Evolutionary conservation across 1,140 invertebrate species (phyloP).

Genomic region (Pogonomyrmex barbatus): DNA sequence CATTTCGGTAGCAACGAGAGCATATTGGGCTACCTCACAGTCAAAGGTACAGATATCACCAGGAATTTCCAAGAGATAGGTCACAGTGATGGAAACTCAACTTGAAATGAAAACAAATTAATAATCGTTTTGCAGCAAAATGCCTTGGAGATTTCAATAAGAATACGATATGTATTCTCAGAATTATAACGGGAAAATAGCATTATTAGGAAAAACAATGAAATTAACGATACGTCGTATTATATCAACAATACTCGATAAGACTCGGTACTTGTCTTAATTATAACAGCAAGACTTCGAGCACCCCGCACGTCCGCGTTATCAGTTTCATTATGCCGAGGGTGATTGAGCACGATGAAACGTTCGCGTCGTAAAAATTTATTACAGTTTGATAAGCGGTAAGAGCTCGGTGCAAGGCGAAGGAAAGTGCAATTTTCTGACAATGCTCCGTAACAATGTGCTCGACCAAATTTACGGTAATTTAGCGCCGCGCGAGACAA

Average conservation of each 20-base stretch:
- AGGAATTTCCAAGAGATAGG: too few relatives aligned
- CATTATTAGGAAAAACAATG: background rate
- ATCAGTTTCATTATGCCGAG: background rate
- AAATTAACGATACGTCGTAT: background rate
- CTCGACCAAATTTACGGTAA: conserved; percentile 29
- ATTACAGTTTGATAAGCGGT: conserved; percentile 2
- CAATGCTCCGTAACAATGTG: conserved; percentile 3
- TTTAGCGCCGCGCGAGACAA: conserved; percentile 13
- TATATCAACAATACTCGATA: background rate
- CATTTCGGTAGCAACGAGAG: conserved; percentile 81
- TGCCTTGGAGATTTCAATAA: background rate
- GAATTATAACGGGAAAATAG: background rate
- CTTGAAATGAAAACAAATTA: background rate
- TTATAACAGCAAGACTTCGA: background rate
- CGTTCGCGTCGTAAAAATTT: conserved; percentile 27
- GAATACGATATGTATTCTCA: background rate
- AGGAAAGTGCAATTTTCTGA: conserved; percentile 1
- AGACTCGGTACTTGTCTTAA: background rate
- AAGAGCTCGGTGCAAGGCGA: background rate
- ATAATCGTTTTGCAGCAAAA: background rate
- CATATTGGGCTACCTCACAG: conserved; percentile 78
- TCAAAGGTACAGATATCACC: conserved; percentile 74
- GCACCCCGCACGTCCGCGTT: background rate
- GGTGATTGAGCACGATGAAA: background rate
- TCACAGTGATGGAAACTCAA: background rate